Percentiles rank a stretch among this genome's conserved stretches.
These are phyloP conservation scores for Callyntrura sp. DNA, from an alignment of 2,888 invertebrate species.

Conservation along the genomic window DNA sequence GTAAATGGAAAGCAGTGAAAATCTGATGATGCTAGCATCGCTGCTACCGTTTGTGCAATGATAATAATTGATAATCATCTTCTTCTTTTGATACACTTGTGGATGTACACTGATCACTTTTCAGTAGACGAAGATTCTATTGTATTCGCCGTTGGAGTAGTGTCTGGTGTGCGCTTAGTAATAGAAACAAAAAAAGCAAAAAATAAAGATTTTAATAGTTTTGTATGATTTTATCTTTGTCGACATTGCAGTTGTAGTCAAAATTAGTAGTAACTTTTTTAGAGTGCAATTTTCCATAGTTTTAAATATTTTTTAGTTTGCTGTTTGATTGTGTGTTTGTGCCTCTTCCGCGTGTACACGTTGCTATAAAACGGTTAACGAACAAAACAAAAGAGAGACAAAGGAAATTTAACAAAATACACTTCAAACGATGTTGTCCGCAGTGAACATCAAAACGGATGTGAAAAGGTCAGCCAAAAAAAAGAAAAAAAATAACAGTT, in stretches of 20 bases:
- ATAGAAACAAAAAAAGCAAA: not conserved
- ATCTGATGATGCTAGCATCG: not conserved
- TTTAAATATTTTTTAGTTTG: conserved; percentile 8
- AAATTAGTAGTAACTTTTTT: not conserved
- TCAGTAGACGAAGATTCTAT: not conserved
- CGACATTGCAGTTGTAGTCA: not conserved
- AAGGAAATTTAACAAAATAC: conserved; percentile 25
- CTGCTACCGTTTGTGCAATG: conserved; percentile 2
- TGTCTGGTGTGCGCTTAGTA: not conserved
- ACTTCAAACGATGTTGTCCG: conserved; percentile 63
- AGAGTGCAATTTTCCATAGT: not conserved
- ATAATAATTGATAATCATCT: not conserved
- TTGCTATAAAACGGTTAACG: not conserved
- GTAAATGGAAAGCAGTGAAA: not conserved
- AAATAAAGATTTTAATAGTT: not conserved
- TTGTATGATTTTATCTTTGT: not conserved
- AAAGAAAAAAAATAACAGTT: not conserved
- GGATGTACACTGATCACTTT: not conserved
- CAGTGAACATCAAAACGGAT: conserved; percentile 78
- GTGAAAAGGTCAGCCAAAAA: conserved; percentile 75
- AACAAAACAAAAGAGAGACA: conserved; percentile 33
- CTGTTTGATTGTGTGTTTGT: conserved; percentile 41
- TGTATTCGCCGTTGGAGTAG: conserved; percentile 28
- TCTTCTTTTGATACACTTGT: conserved; percentile 1
- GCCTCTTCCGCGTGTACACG: not conserved